These are phyloP conservation scores for Calameuta pallipes DNA, from an alignment of 2,888 invertebrate genomes.

Conservation along the genomic window DNA sequence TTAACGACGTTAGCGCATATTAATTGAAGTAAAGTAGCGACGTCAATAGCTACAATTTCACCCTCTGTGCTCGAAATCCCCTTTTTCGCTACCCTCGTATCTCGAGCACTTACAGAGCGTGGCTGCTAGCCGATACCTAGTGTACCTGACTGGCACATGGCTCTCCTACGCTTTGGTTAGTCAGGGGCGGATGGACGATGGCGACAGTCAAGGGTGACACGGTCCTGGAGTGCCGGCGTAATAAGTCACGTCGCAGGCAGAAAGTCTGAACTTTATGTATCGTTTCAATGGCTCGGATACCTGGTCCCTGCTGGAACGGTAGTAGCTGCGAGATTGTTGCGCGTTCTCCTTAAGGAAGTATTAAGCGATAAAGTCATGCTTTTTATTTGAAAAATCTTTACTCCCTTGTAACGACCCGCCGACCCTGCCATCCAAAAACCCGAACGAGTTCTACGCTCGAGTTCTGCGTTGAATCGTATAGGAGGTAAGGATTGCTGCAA, in stretches of 20 bases:
- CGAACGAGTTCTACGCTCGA: not conserved
- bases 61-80: slow-evolving; percentile 13
- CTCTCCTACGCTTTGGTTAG: not conserved
- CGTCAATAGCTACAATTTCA: slow-evolving; percentile 19
- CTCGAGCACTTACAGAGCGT: not conserved
- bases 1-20: slow-evolving; percentile 57
- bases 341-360: not conserved
- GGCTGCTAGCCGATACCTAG: not conserved
- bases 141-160: not conserved
- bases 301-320: not conserved
- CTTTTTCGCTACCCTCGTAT: slow-evolving; percentile 18
- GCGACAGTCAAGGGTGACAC: not conserved
- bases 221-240: not conserved
- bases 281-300: not conserved
- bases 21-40: slow-evolving; percentile 54
- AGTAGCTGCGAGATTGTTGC: not conserved
- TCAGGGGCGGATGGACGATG: not conserved
- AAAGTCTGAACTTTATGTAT: not conserved
- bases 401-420: not conserved
- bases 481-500: not conserved
- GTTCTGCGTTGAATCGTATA: not conserved
- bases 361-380: not conserved
- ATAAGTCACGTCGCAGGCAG: not conserved
- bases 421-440: not conserved
- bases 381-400: not conserved